Conservation (phyloP, 2,888 invertebrate genomes). For the Nomada hirtipes region DNA sequence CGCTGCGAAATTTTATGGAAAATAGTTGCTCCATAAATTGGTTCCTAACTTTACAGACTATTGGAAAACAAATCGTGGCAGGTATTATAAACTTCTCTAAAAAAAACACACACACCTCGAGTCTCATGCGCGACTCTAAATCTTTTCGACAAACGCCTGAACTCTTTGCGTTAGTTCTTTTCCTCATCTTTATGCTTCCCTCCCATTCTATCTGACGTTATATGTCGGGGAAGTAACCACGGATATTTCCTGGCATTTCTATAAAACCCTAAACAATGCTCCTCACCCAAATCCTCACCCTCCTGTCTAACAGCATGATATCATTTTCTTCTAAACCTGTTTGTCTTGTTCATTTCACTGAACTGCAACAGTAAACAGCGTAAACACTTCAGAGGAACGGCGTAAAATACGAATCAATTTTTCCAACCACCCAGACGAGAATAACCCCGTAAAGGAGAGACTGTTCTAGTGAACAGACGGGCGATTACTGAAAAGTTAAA, state of each 20-base stretch:
- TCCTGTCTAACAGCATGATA: background rate
- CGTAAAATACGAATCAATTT: constrained; percentile 4
- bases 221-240: background rate
- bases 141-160: no score
- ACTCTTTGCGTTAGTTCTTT: no score
- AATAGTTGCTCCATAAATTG: no score
- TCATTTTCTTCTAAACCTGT: background rate
- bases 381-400: background rate
- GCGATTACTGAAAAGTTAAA: constrained; percentile 55
- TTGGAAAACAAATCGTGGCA: no score
- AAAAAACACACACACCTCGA: no score
- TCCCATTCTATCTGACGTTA: background rate
- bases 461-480: background rate
- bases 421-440: background rate
- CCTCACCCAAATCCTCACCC: background rate
- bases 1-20: no score
- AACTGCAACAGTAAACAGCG: background rate
- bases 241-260: no score
- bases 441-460: constrained; percentile 17
- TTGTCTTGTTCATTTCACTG: background rate
- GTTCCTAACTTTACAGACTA: no score
- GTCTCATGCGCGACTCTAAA: no score
- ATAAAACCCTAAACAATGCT: background rate
- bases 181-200: background rate
- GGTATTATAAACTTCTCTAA: no score